Base-by-base conservation (phyloP, 2,888 invertebrate species). In the Rhogogaster chlorosoma region DNA sequence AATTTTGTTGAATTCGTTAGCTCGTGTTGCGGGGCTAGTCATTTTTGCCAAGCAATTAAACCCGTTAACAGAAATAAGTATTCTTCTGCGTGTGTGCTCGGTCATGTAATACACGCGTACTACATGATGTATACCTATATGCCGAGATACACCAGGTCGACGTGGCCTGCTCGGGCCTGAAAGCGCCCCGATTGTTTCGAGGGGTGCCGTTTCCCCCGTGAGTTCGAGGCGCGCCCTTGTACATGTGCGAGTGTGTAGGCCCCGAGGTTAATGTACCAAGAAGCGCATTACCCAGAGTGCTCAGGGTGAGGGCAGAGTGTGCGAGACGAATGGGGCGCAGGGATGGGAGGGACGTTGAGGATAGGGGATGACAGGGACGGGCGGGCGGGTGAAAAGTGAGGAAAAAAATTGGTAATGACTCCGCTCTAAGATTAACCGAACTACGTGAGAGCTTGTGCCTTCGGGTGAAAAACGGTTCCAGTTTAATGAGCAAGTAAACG, bases 251-350 rank as follows among this genome's bases (percentile, higher is more conserved):
- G 53, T 77, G 77, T 77, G 77, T 77, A 77, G 77, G 32, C 18
- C 26, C 71, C 87, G 88, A 87, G 90, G 91, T 92, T 92, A 92
- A 92, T 92, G 92, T 89, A 91, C 91, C 90, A 90, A 89, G 90
- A 89, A 91, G 91, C 89, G 88, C 90, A 92, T 92, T 92, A 91
- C 89, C 88, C 89, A 87, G 87, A 90, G 90, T 90, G 89, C 90
- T 91, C 87, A 87, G 88, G 87, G 87, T 86, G 87, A 85, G 88
- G 84, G 88, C 87, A 87, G 87, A 86, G 87, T 75, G 87, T 64
- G 42, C 38, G 84, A 84, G 85, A 85, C 83, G 85, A 82, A 87
- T 86, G 86, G 84, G 80, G 73, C n/a, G 73, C 84, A 71, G 61
- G 84, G 78, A 32, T 77, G 70, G 64, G 32, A 78, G 73, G 77